Base-by-base conservation (phyloP, 2,888 invertebrate species). In the Drosophila recens region DNA sequence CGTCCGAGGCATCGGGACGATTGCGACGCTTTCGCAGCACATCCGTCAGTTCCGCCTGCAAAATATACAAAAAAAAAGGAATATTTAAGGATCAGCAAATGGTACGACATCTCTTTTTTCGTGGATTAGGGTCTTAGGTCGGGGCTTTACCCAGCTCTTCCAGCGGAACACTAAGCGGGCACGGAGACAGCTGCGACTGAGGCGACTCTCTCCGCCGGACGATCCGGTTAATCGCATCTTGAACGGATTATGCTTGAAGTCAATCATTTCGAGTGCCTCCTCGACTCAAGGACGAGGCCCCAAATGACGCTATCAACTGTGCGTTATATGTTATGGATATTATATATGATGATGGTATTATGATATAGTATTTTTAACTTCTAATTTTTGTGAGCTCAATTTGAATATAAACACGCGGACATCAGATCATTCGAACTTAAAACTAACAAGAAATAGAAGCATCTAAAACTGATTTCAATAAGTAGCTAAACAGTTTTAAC, bases 31-130 rank as follows among this genome's bases (percentile, higher is more conserved):
- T 93, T 78, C 94, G 93, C 81, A 96, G 94, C 77, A 95, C 96
- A 93, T 96, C 96, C 85, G 95, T 95, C 90, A 96, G 93, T 94
- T 96, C 96, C 91, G 95, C 96, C 96, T 96, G 93, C 11, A 91
- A 63, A 6, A 0, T 8, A 30, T 27, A 30, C 8, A 30, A 13
- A 8, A 23, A 20, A 23, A 0, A 23, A 0, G 0, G 6, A 3
- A 2, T 52, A 38, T 15, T 38, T 20, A 2, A 3, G 9, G 42
- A 43, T 34, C 20, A 43, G 54, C 33, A 33, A 42, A 8, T 3
- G 30, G 3, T 30, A 9, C 27, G 10, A 2, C 2, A 20, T 34
- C n/a, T 27, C 9, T 15, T n/a, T 20, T n/a, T 4, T 2, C 13
- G 9, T n/a, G 8, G 15, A n/a, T 10, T n/a, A 2, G 33, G 13